Evolutionary conservation across 2,113 vertebrate species (phyloP), one percentile per base, ranked within the genome.

Genomic region (Nettapus auritus): DNA sequence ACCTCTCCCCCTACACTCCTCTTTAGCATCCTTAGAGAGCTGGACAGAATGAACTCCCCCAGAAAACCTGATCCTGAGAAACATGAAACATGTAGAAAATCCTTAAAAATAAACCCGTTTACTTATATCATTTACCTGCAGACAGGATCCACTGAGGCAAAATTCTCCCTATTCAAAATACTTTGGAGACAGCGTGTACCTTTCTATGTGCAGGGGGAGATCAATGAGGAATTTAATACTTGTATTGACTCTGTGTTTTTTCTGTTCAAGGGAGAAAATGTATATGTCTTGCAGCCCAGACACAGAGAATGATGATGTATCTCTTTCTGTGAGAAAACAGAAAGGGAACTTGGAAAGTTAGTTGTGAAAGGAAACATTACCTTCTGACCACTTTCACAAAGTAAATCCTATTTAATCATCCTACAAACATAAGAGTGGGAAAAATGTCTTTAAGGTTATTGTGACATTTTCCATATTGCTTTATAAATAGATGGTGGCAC

Each of bases 381-480:
- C 10, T 93, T 81, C 60, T 90, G 73, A 81, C 28, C 42, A 86
- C 15, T 84, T 68, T 63, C 26, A 71, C 38, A 75, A 77, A 89
- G 17, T n/a, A 62, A 82, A 2, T 70, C 21, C n/a, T 80, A 34
- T 67, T 88, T 86, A 92, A 81, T 66, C 23, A 94, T 82, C 33
- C 20, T 64, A 23, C 22, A 86, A 52, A 89, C 11, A 42, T 63
- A 18, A 63, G 28, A 88, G 64, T 59, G 21, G 57, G 13, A 36
- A 94, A 87, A 88, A 76, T 19, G 33, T 91, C 82, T 81, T 90
- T 81, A 64, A 96, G 79, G 52, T 88, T 93, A 86, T 67, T 80
- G 64, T 81, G 75, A 90, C 86, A 84, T 93, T 94, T 94, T 67
- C 81, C 59, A 82, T 46, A 78, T 83, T 28, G 40, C 38, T 92